phyloP scores from a whole-genome alignment of 2,113 vertebrate genomes.

The Crotalus horridus region DNA sequence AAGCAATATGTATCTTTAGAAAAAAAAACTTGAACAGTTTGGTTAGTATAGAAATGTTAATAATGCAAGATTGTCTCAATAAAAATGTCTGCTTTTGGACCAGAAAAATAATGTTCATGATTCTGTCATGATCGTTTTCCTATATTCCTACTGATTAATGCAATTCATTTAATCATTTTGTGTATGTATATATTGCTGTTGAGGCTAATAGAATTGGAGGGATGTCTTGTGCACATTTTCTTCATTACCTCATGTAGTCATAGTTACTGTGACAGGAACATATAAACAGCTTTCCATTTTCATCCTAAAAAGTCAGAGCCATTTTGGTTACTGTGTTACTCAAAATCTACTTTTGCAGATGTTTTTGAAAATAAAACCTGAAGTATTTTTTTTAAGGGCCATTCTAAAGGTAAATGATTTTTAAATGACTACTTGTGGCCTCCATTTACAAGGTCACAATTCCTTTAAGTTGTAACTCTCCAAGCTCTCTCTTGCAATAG shows the following conservation, averaged over 20 bases:
- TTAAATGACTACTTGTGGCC: constrained; percentile 14
- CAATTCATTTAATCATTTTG: background rate
- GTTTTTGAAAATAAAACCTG: background rate
- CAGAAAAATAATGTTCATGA: background rate
- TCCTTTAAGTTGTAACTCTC: constrained; percentile 60
- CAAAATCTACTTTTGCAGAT: background rate
- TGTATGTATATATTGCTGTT: background rate
- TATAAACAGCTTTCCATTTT: background rate
- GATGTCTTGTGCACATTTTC: background rate
- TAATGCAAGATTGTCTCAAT: background rate
- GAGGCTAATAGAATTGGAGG: background rate
- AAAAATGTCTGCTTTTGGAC: background rate
- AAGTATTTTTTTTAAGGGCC: background rate
- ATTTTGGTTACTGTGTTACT: accelerated
- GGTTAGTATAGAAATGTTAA: background rate
- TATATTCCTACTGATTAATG: background rate
- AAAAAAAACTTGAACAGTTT: background rate
- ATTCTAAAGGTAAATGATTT: constrained; percentile 7
- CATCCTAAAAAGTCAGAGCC: background rate
- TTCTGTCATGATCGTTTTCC: background rate
- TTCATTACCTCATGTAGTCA: background rate
- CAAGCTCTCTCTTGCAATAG: constrained; percentile 68
- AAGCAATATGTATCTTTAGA: background rate
- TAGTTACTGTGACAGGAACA: background rate
- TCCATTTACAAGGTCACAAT: constrained; percentile 44